Base-by-base conservation (phyloP, 2,113 vertebrate genomes). In the Ictalurus punctatus region DNA sequence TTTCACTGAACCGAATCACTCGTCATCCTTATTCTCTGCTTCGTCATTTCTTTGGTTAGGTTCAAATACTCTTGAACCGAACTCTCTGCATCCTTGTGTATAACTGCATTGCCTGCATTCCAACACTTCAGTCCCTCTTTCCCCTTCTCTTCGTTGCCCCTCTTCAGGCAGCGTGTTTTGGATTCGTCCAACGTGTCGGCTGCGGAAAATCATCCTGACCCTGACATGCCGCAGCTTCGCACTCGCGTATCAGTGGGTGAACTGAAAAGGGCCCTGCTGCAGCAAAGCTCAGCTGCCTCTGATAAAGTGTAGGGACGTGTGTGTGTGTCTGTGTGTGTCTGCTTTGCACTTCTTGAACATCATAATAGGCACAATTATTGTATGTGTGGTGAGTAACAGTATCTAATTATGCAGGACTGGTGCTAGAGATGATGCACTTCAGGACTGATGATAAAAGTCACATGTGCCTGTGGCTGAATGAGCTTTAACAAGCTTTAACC, bases 171-270 rank as follows among this genome's bases (percentile, higher is more conserved):
- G 92, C 90, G 93, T 90, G 92, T 89, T 88, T 90, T 88, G 87
- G 93, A 90, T 90, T 91, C 91, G 90, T 93, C 88, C 85, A 90
- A 87, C 89, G 84, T 89, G 86, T 85, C 84, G 48, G 84, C 90
- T 83, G 90, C 90, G 90, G 93, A 91, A 88, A 92, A 84, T 79
- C 82, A 86, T 25, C 44, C 44, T 25, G 85, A 86, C 63, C 73
- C 82, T 0, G 90, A 93, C 14, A 69, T 84, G 74, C 92, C 88
- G 0, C 94, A 94, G 90, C 94, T 96, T 86, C 94, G 91, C 93
- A 96, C 96, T 79, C 92, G 93, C 34, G 95, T 96, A 91, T 96
- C 95, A 6, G 95, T 96, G 88, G 95, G 94, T 73, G 93, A 93
- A 92, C 92, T 96, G 87, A 95, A 93, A 91, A 95, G 89, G 34